Base-by-base conservation (phyloP, 2,113 vertebrate genomes). In the Stegostoma tigrinum region DNA sequence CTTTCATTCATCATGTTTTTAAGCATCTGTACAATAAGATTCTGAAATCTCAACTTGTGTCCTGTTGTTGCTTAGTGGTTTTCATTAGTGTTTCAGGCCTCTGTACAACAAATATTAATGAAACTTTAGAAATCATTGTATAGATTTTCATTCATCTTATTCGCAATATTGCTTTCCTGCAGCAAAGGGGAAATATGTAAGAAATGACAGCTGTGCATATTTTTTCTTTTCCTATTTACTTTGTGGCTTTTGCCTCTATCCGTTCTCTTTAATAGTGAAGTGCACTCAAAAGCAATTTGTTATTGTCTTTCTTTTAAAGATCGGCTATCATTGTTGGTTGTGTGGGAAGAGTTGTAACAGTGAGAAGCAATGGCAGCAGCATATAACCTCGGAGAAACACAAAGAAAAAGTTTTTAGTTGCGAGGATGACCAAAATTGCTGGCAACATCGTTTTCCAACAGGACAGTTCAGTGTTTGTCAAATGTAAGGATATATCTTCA, bases 311-410 rank as follows among this genome's bases (percentile, higher is more conserved):
- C 68, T 10, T 45, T 61, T 96, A 68, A 95, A 99, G 99, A 98
- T 98, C 95, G 98, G 99, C 96, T 99, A 99, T 95, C 99, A 99
- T 96, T 99, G 99, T 96, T 99, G 99, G 99, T 98, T 99, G 97
- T 99, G 99, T 96, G 98, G 99, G 95, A 99, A 99, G 97, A 99
- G 99, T 98, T 99, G 98, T 96, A 99, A 99, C 97, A 99, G 99
- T 2, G 99, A 99, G 96, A 99, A 98, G 96, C 99, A 99, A 97
- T 99, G 99, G 99, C 99, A 99, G 96, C 98, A 98, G 97, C 99
- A 99, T 96, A 99, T 99, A 97, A 98, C 99, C 15, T 99, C 99
- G 0, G 99, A 99, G 96, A 99, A 99, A 97, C 99, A 99, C 98
- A 99, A 99, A 96, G 99, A 99, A 96, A 98, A 99, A 96, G 98